Evolutionary conservation across 2,888 invertebrate species (phyloP), one percentile per base, ranked within the genome.

Genomic region (Chrysotoxum bicinctum): DNA sequence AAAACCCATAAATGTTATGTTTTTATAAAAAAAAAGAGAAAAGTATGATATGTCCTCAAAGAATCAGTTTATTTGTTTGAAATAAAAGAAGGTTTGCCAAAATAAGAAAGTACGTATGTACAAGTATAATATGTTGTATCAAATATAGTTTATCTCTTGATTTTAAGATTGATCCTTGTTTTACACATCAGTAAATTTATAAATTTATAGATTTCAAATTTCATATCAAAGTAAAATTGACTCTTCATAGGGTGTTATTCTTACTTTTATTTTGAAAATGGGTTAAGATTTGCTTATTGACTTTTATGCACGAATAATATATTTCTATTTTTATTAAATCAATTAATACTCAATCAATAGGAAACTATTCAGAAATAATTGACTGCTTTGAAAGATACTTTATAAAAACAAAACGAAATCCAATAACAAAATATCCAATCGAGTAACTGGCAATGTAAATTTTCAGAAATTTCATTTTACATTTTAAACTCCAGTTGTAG

Each of bases 201-300:
- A 64, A 79, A 75, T 79, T 84, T 82, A 70, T 80, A 85, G 80
- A 81, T 85, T 85, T 85, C 85, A 85, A 85, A 85, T 80, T 74
- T 84, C 73, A 77, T 81, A 85, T 85, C 85, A 85, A 85, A 80
- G 84, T 80, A 89, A 89, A 88, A 88, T 88, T 88, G 88, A 88
- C 88, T 88, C 88, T 87, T 87, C 58, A 87, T 87, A 87, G 87
- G 87, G 87, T 85, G 72, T 76, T 87, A 56, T 43, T 68, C 62
- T 85, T 78, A 79, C 52, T 82, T 68, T 80, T 76, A 76, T 85
- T 68, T 66, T 76, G 80, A 80, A 76, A 76, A 76, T 85, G 76
- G 76, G 68, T 72, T 62, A 73, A 77, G 35, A 50, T 73, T 72
- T 74, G 83, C 68, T 68, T 81, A 85, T 85, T 85, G 85, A 81